Percentiles rank a stretch among this genome's conserved stretches.
phyloP scores from a whole-genome alignment of 2,888 invertebrate species.

The Nemapogon koenigi region DNA sequence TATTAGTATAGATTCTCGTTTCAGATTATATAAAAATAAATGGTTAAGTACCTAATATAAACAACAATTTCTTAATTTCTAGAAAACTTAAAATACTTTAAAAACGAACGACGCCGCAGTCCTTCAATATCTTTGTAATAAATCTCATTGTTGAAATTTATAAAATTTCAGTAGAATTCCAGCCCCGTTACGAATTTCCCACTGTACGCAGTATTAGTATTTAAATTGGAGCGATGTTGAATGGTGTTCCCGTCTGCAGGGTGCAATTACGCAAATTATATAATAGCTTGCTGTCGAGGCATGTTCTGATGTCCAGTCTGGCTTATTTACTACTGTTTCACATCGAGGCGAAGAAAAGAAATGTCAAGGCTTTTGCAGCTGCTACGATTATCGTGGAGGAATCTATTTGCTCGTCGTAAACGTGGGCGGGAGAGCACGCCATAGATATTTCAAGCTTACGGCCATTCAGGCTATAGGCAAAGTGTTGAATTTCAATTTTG shows the following conservation, averaged over 20 bases:
- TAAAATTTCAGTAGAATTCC: too few species aligned
- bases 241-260: conserved; percentile 27
- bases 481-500: conserved; percentile 5
- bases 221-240: conserved; percentile 30
- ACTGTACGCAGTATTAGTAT: conserved; percentile 32
- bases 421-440: conserved; percentile 5
- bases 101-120: too few species aligned
- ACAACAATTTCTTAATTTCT: too few species aligned
- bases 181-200: conserved; percentile 5
- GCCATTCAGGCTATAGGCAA: conserved; percentile 1
- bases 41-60: too few species aligned
- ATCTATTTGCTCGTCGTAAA: conserved; percentile 6
- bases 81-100: too few species aligned
- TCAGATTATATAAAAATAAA: too few species aligned
- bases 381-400: conserved; percentile 1
- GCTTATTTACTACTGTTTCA: conserved; percentile 27
- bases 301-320: conserved; percentile 27
- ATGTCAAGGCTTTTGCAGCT: conserved; percentile 27
- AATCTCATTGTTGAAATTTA: too few species aligned
- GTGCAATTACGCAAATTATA: conserved; percentile 54
- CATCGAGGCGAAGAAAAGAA: conserved; percentile 30
- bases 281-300: conserved; percentile 42
- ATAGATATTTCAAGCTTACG: conserved; percentile 4
- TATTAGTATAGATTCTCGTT: too few species aligned
- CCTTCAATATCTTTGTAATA: too few species aligned